Conservation (phyloP, 2,113 vertebrate species). For the Aegotheles bennettii region DNA sequence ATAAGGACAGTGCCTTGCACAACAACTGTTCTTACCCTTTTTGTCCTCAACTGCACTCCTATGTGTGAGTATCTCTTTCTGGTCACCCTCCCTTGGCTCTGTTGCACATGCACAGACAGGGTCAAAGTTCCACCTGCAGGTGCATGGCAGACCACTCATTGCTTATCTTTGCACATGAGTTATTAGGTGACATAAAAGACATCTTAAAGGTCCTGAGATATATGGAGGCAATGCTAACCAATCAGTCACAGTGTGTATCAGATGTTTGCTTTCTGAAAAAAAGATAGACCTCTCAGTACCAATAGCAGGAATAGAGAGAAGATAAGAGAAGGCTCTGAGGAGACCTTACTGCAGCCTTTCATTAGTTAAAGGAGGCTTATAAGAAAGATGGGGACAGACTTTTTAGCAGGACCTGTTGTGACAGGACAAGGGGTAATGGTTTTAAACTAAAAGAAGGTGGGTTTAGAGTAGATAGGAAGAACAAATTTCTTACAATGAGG, state of each 20-base stretch:
- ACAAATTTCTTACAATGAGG: neutral
- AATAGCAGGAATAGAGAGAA: neutral
- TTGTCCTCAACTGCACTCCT: accelerated
- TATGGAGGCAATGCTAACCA: neutral
- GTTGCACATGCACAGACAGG: neutral
- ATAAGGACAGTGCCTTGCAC: neutral
- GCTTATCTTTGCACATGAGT: neutral
- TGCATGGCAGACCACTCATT: neutral
- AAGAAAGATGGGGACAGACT: neutral
- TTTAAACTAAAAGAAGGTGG: neutral
- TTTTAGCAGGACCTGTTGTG: neutral
- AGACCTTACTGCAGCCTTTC: neutral
- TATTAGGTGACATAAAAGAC: neutral
- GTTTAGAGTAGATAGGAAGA: neutral
- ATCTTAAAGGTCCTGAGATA: neutral
- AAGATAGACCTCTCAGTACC: neutral
- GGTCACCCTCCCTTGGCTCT: neutral
- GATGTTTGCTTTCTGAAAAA: neutral
- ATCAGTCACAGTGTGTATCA: neutral
- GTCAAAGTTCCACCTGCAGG: neutral
- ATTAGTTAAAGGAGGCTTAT: neutral
- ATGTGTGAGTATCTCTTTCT: neutral
- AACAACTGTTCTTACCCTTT: neutral
- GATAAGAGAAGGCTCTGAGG: neutral
- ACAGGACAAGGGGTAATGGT: neutral